Evolutionary conservation across 1,140 invertebrate genomes (phyloP), one percentile per base, ranked within the genome.

Genomic region (Drosophila parabipectinata): DNA sequence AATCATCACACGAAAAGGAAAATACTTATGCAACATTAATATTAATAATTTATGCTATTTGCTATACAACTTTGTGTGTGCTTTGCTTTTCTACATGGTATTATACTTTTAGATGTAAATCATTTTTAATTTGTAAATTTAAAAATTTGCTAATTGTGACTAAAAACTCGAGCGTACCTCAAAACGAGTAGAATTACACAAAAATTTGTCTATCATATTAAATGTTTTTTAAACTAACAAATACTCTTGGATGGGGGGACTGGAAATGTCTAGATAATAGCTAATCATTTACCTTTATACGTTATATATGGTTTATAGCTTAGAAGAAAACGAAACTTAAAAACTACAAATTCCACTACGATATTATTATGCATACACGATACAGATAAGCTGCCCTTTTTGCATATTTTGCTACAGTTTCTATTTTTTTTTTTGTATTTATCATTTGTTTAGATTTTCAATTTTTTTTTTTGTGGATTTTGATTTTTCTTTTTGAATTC

Each of bases 131-230:
- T 50, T 21, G 57, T 78, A 72, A 47, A 54, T 56, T 73, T 48
- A 64, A 55, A 72, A 88, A 88, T 88, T 88, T 83, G 83, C 83
- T 88, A 88, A 88, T 88, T 88, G 83, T 88, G 83, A 88, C 83
- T 88, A 88, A 85, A 71, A 80, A 77, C 32, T 68, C 52, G 52
- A 56, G 52, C 59, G 55, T 24, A 52, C 59, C 52, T 53, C 54
- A 45, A 69, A 39, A 44, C 56, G 58, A 72, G 37, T 54, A 55
- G 54, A 39, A 56, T 69, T 69, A 41, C 41, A 61, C 45, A 32
- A 37, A 54, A 69, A 69, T 69, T 66, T 69, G 18, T 69, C 63
- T 69, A 69, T 39, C 37, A 26, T 15, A 56, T 56, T 68, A 15
- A 21, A 37, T 37, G 67, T 69, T 48, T 67, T 74, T 57, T 66